Percentiles rank a stretch among this genome's conserved stretches.
Conservation (phyloP, 2,888 invertebrate genomes). For the Oligia latruncula region DNA sequence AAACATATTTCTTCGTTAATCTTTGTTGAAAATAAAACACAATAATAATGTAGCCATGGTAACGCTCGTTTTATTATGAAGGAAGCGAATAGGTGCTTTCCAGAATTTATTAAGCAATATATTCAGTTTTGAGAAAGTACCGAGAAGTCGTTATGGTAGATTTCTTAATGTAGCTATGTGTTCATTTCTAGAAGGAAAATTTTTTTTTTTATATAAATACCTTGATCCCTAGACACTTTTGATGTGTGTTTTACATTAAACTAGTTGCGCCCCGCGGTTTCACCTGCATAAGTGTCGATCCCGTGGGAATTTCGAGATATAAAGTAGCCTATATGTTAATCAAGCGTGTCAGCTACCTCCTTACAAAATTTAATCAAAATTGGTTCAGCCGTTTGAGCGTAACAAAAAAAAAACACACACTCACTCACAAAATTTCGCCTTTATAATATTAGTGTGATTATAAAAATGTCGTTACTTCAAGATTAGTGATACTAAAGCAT, state of each 20-base stretch:
- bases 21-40: constrained; percentile 48
- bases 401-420: no score
- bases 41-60: constrained; percentile 45
- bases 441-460: not conserved
- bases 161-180: constrained; percentile 53
- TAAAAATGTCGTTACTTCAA: constrained; percentile 1
- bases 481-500: constrained; percentile 16
- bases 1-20: constrained; percentile 24
- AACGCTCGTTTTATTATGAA: constrained; percentile 52
- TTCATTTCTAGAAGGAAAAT: constrained; percentile 5
- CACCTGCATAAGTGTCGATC: no score
- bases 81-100: constrained; percentile 61
- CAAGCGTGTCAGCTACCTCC: no score
- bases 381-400: no score
- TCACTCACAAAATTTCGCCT: no score
- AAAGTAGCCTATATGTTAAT: no score
- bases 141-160: constrained; percentile 41
- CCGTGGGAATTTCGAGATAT: no score
- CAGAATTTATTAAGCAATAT: constrained; percentile 62
- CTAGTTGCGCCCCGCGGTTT: no score
- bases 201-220: no score
- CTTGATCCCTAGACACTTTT: no score
- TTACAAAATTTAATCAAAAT: no score
- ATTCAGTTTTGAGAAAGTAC: constrained; percentile 61
- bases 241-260: no score